These are phyloP conservation scores for Platalea minor DNA, from an alignment of 2,797 vertebrate species.

Conservation along the genomic window DNA sequence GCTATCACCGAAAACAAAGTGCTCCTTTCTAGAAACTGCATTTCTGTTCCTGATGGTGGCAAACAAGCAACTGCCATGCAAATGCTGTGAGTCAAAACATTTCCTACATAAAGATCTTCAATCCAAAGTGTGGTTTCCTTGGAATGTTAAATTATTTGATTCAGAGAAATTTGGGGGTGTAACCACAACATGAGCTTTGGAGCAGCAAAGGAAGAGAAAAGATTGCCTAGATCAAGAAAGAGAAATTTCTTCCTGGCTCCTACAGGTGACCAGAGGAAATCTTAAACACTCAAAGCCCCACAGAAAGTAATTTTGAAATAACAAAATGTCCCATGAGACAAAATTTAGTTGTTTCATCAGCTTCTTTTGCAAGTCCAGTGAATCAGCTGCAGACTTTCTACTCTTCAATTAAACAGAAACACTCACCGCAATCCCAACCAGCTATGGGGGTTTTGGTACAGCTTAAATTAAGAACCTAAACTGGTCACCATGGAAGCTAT, in stretches of 20 bases:
- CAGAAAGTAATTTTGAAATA: slow-evolving; percentile 17
- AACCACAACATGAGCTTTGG: neutral
- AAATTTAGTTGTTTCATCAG: neutral
- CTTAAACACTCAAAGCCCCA: neutral
- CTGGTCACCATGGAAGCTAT: neutral
- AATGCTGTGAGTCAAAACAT: neutral
- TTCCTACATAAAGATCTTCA: neutral
- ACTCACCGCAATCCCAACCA: neutral
- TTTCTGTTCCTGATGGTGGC: neutral
- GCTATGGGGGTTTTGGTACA: neutral
- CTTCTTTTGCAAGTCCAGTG: slow-evolving; percentile 30
- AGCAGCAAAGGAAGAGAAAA: neutral
- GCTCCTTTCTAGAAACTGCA: neutral
- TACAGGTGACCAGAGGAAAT: neutral
- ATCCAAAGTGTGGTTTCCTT: neutral
- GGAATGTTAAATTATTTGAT: neutral
- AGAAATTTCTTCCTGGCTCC: neutral
- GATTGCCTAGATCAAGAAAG: neutral
- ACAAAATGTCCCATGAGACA: neutral
- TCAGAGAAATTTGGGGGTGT: neutral
- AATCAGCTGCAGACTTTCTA: neutral
- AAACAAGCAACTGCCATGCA: neutral
- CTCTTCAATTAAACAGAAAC: slow-evolving; percentile 6
- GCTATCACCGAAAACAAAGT: neutral
- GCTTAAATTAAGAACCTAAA: neutral